Evolutionary conservation across 2,797 vertebrate genomes (phyloP).

Genomic region (Aldrovandia affinis): DNA sequence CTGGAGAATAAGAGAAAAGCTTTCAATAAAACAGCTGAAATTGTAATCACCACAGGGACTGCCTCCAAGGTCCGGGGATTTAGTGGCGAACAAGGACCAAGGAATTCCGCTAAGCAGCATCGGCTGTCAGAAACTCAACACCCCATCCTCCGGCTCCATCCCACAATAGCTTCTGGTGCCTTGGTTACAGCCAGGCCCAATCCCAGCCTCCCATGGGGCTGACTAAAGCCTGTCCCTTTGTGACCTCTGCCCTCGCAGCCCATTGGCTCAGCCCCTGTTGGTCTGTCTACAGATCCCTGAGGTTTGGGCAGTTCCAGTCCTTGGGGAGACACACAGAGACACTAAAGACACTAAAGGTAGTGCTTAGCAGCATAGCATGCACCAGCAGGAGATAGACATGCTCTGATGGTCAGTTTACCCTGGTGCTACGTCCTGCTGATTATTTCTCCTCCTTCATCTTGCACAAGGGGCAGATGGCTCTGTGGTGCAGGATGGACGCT

Average conservation of each 20-base stretch:
- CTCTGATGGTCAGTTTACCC: background rate
- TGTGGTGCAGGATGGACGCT: slow-evolving; percentile 53
- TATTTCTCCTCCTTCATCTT: slow-evolving; percentile 50
- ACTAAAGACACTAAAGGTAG: too few relatives aligned
- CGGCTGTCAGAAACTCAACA: slow-evolving; percentile 6
- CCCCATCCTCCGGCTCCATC: background rate
- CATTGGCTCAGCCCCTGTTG: slow-evolving; percentile 35
- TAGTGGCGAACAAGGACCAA: background rate
- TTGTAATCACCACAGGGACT: background rate
- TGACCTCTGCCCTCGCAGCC: background rate
- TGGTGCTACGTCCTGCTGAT: slow-evolving; percentile 44
- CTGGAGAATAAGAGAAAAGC: background rate
- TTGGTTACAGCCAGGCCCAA: background rate
- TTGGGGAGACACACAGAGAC: background rate
- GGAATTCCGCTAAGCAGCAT: background rate
- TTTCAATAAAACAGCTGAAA: background rate
- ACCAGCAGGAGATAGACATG: slow-evolving; percentile 14
- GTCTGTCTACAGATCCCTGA: slow-evolving; percentile 54
- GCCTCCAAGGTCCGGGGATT: background rate
- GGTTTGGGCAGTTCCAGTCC: slow-evolving; percentile 43
- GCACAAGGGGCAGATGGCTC: slow-evolving; percentile 62
- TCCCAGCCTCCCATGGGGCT: slow-evolving; percentile 9
- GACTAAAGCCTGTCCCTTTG: background rate
- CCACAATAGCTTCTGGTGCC: background rate
- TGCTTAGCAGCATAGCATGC: background rate